A percentile compares a stretch with the other conserved stretches of the same genome.
Conservation (phyloP, 2,888 invertebrate genomes). For the Tipula lateralis region DNA sequence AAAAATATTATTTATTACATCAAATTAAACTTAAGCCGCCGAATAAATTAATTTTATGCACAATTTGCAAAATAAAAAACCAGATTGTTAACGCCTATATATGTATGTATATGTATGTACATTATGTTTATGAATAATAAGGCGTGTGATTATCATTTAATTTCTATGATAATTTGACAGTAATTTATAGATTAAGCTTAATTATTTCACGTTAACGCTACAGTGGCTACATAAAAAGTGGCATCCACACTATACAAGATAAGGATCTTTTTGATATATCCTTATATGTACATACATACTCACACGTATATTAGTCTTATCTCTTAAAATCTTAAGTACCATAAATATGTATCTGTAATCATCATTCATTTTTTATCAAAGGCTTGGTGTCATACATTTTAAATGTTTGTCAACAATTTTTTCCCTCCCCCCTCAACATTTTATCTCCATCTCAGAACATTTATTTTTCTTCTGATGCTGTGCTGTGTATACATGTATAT, state of each 20-base stretch:
- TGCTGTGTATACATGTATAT: background rate
- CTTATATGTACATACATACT: background rate
- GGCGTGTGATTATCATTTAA: conserved; percentile 5
- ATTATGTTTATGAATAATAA: background rate
- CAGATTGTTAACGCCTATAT: background rate
- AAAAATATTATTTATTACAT: background rate
- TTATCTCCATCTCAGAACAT: background rate
- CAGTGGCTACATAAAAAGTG: background rate
- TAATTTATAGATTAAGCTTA: background rate
- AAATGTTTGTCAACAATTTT: conserved; percentile 7
- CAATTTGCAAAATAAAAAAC: background rate
- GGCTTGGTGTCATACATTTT: conserved; percentile 19
- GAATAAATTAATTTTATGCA: background rate
- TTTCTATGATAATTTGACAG: background rate
- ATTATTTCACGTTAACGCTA: background rate
- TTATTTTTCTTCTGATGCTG: background rate
- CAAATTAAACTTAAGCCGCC: conserved; percentile 11
- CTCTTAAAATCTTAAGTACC: background rate
- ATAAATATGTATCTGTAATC: background rate
- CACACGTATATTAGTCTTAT: background rate
- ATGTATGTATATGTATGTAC: background rate
- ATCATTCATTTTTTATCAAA: background rate
- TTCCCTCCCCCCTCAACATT: too few species aligned
- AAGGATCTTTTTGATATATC: background rate
- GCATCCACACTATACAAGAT: background rate